Base-by-base conservation (phyloP, 2,888 invertebrate genomes). In the Pandemis cinnamomeana region DNA sequence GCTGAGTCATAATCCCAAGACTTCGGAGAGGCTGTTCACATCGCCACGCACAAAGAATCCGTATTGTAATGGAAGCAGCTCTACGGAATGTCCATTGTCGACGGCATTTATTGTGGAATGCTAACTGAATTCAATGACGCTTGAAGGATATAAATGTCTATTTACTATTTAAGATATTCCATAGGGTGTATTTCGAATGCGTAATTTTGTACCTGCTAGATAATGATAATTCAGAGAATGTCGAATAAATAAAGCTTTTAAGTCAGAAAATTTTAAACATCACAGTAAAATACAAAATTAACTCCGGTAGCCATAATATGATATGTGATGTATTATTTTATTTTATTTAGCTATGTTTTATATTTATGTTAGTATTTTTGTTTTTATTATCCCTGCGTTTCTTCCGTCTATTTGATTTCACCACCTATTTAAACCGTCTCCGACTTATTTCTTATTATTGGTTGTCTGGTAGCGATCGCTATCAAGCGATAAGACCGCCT, bases 21-120 rank as follows among this genome's bases (percentile, higher is more conserved):
- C 74, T 36, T 69, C 20, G 62, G 48, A 63, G 55, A 67, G 60
- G 66, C 68, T 64, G 64, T 70, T 67, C 70, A 73, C 66, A 62
- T 67, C 71, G 55, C 41, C 55, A 55, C 46, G 13, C 61, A 66
- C 61, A 55, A 74, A 62, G 66, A 74, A 61, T 60, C 46, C 42
- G 10, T 71, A 41, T 46, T 71, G 74, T 71, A 41, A 71, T 74
- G 70, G 62, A 46, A 55, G 74, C 13, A 67, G 51, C 66, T 58
- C 69, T n/a, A 71, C 46, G 67, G 67, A 60, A 62, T 74, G 66
- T 48, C 61, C 44, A 61, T 61, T 64, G 71, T 70, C 60, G 36
- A 46, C 36, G 46, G 66, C 20, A 67, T 67, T 66, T 74, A 53
- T 72, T 64, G 69, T 73, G 51, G 68, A 73, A 69, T 66, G 41